These are phyloP conservation scores for Protonibea diacanthus DNA, from an alignment of 2,797 vertebrate species.

Conservation along the genomic window DNA sequence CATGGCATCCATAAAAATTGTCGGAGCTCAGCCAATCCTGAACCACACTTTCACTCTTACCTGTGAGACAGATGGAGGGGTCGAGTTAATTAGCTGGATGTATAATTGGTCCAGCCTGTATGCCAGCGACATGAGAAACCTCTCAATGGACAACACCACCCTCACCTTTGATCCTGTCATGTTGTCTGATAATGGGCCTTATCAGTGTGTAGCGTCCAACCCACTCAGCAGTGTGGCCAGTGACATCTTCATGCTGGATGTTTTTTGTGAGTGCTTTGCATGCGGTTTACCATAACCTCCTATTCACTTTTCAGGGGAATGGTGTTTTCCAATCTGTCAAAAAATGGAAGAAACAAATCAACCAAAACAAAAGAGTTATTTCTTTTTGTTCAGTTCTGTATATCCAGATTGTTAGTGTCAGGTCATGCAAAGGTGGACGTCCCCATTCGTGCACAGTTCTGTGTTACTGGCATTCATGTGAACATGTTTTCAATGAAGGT, in stretches of 20 bases:
- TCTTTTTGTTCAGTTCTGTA: too few relatives aligned
- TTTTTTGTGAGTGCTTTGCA: conserved; percentile 53
- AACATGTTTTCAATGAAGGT: background rate
- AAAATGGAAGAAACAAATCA: too few relatives aligned
- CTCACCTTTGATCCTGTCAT: conserved; percentile 56
- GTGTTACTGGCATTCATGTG: background rate
- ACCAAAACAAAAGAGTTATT: too few relatives aligned
- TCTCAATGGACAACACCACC: conserved; percentile 48
- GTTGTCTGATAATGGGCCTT: conserved; percentile 43
- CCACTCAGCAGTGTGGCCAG: conserved; percentile 30
- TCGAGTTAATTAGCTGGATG: conserved; percentile 45
- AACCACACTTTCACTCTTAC: conserved; percentile 52
- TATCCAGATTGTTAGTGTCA: background rate
- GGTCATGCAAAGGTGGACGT: background rate
- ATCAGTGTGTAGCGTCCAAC: conserved; percentile 52
- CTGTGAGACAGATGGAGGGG: conserved; percentile 42
- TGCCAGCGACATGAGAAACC: background rate
- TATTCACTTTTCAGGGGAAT: too few relatives aligned
- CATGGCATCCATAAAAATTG: conserved; percentile 10
- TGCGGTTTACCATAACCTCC: background rate
- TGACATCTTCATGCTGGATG: conserved; percentile 23
- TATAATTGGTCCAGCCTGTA: conserved; percentile 10
- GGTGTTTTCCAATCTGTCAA: too few relatives aligned
- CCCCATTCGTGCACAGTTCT: background rate
- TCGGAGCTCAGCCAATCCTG: conserved; percentile 23